Conservation (phyloP, 2,888 invertebrate genomes). For the Hyposoter didymator region DNA sequence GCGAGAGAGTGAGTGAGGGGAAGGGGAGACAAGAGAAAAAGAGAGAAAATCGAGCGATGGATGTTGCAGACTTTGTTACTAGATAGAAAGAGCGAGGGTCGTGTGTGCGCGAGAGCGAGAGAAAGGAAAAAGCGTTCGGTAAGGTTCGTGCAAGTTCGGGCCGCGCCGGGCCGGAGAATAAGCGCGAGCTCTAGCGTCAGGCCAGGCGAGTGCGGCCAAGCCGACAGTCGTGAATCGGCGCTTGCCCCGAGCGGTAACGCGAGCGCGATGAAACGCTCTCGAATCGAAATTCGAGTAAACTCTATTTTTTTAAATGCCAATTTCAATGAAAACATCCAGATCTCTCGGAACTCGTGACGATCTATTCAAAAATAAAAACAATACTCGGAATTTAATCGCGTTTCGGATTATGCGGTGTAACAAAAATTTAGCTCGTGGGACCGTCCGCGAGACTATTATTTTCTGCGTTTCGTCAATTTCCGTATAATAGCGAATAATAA, state of each 20-base stretch:
- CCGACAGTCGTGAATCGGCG: conserved; percentile 80
- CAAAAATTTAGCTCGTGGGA: background rate
- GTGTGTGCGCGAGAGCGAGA: background rate
- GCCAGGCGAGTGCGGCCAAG: conserved; percentile 72
- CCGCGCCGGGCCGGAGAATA: conserved; percentile 42
- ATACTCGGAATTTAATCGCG: background rate
- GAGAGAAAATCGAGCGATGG: conserved; percentile 29
- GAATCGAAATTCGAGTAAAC: background rate
- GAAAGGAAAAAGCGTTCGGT: conserved; percentile 43
- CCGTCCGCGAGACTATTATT: conserved; percentile 11
- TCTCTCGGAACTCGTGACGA: background rate
- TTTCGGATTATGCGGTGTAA: background rate
- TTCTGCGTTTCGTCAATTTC: background rate
- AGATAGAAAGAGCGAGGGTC: background rate
- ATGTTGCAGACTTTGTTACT: conserved; percentile 10
- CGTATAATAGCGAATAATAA: background rate
- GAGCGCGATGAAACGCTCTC: conserved; percentile 18
- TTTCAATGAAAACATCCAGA: background rate
- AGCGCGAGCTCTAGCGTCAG: conserved; percentile 72
- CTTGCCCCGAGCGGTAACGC: conserved; percentile 76
- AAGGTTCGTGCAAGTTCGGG: conserved; percentile 54
- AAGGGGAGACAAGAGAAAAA: background rate
- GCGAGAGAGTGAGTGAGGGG: conserved; percentile 5
- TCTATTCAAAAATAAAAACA: background rate
- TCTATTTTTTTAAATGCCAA: background rate